These are phyloP conservation scores for Ciconia stormi DNA, from an alignment of 2,113 vertebrate species.

Conservation along the genomic window DNA sequence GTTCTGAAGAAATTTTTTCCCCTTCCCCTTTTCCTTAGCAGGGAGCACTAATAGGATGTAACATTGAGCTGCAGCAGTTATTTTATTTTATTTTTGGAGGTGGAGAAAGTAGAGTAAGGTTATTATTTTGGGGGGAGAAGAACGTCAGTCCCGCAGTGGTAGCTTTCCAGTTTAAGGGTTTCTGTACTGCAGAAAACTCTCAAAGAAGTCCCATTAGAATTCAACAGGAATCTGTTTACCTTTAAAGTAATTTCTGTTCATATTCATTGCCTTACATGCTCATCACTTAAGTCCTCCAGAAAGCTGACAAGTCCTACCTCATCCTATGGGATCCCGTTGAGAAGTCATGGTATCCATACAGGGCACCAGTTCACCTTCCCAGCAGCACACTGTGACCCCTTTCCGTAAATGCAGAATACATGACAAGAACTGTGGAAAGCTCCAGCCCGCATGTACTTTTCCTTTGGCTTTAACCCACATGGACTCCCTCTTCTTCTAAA, in stretches of 20 bases:
- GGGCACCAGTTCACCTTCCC: background rate
- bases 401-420: background rate
- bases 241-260: background rate
- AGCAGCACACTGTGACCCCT: background rate
- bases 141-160: slow-evolving; percentile 33
- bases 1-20: background rate
- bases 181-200: slow-evolving; percentile 57
- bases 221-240: slow-evolving; percentile 4
- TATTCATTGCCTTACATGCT: background rate
- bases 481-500: background rate
- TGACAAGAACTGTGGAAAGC: background rate
- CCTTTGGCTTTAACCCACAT: background rate
- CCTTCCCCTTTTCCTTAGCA: background rate
- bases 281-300: background rate
- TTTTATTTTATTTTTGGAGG: background rate
- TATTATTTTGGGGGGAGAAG: background rate
- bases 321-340: background rate
- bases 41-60: background rate
- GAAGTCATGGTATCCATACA: background rate
- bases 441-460: background rate
- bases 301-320: background rate
- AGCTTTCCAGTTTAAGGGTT: slow-evolving; percentile 48
- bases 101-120: background rate
- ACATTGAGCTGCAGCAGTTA: background rate
- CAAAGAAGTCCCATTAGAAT: slow-evolving; percentile 27